Evolutionary conservation across 2,797 vertebrate species (phyloP).

Genomic region (Lepus oiostolus): DNA sequence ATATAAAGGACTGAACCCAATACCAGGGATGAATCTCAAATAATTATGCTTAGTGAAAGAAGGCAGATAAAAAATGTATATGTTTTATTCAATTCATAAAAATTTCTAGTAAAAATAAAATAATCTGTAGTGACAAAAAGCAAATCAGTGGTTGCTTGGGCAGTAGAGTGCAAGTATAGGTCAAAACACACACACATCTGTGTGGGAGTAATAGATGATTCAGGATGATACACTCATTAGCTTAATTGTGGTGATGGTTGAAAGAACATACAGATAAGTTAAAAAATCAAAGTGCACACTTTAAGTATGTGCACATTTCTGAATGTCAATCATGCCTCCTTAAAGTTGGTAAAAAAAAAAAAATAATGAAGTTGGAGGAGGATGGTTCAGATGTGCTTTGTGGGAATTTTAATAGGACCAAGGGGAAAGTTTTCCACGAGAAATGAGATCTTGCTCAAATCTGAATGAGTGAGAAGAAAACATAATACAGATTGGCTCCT

Average conservation of each 20-base stretch:
- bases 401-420: not conserved
- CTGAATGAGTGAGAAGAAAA: not conserved
- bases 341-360: not conserved
- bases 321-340: not conserved
- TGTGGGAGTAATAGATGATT: not conserved
- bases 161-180: not conserved
- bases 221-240: not conserved
- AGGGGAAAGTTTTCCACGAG: not conserved
- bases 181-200: not conserved
- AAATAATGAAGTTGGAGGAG: not conserved
- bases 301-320: not conserved
- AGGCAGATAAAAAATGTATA: not conserved
- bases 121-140: not conserved
- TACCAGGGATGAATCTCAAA: not conserved
- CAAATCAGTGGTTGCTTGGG: not conserved
- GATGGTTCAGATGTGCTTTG: not conserved
- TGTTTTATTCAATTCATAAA: not conserved
- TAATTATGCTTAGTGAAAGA: not conserved
- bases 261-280: not conserved
- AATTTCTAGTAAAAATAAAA: not conserved
- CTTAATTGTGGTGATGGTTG: not conserved
- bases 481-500: not conserved
- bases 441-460: not conserved
- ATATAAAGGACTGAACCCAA: not conserved
- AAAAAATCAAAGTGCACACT: not conserved